Percentiles rank a stretch among this genome's conserved stretches.
Conservation (phyloP, 2,888 invertebrate species). For the Cryptocheilus praepositus region DNA sequence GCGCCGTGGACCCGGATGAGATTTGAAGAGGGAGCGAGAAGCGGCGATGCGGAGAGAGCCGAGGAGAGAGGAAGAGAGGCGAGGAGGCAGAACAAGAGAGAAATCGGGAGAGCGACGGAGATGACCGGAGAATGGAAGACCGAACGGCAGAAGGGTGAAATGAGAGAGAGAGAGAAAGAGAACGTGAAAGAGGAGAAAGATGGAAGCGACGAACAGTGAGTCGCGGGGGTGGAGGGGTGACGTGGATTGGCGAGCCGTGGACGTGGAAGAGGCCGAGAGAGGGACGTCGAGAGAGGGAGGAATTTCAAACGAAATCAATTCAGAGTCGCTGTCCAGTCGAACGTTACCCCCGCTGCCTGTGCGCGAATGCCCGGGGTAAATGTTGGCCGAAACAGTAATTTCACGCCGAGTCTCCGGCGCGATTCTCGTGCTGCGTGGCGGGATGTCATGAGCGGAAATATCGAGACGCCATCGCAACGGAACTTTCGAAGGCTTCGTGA, state of each 20-base stretch:
- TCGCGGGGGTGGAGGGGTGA: slow-evolving; percentile 30
- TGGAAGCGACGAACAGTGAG: slow-evolving; percentile 37
- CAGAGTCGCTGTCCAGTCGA: slow-evolving; percentile 71
- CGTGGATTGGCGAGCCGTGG: slow-evolving; percentile 45
- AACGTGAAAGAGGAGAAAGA: slow-evolving; percentile 17
- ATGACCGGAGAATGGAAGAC: slow-evolving; percentile 27
- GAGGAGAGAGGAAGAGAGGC: slow-evolving; percentile 28
- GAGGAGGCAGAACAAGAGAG: slow-evolving; percentile 18
- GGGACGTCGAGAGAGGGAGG: slow-evolving; percentile 51
- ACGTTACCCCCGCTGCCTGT: slow-evolving; percentile 62
- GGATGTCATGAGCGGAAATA: slow-evolving; percentile 23
- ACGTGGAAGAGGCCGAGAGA: slow-evolving; percentile 52
- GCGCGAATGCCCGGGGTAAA: slow-evolving; percentile 63
- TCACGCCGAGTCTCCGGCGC: slow-evolving; percentile 63
- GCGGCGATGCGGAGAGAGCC: slow-evolving; percentile 30
- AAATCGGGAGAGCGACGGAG: slow-evolving; percentile 23
- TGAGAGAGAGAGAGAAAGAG: slow-evolving; percentile 30
- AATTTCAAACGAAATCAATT: slow-evolving; percentile 75
- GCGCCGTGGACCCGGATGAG: slow-evolving; percentile 50
- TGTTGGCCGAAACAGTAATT: slow-evolving; percentile 73
- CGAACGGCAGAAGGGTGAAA: slow-evolving; percentile 20
- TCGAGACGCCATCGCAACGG: neutral
- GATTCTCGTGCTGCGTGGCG: slow-evolving; percentile 60
- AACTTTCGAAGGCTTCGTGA: too few species aligned
- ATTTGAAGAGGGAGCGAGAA: slow-evolving; percentile 43